Base-by-base conservation (phyloP, 2,797 vertebrate genomes). In the Lacerta agilis region DNA sequence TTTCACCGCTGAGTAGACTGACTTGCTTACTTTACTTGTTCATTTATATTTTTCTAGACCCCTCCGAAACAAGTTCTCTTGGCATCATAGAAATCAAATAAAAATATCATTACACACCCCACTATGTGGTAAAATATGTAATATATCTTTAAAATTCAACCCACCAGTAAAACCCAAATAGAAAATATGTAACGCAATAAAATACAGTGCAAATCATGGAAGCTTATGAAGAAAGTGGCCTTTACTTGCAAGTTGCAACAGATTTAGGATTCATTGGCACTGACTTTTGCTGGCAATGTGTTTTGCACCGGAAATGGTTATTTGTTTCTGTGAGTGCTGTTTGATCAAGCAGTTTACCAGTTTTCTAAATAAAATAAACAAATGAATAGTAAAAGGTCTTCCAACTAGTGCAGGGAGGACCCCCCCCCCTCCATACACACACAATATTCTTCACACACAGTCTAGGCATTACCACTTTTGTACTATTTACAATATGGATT, bases 181-280 rank as follows among this genome's bases (percentile, higher is more conserved):
- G 6, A 61, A 61, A 61, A 61, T 61, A 49, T 49, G 49, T 13
- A 49, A 13, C 49, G 13, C 49, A 23, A 20, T 61, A 61, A 17
- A 61, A 61, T 20, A 61, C 58, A 61, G 20, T 61, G 20, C 58
- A 61, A 20, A 61, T 61, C 58, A 61, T 61, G 20, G 18, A 20
- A 61, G 67, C 82, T 90, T 33, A 78, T 79, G 77, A 91, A 79
- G 90, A 76, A 43, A 64, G 71, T 90, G 85, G 91, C 79, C 82
- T 38, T 94, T 87, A 77, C 36, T 81, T 90, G 88, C 23, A 55
- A 85, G 5, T 91, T 83, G 69, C 81, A 88, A 82, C 58, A 83
- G 64, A 71, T 5, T 38, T 38, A 49, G 11, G 58, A 67, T 36
- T 36, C 61, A 66, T 20, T 69, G 55, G 41, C 64, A 58, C 58